Evolutionary conservation across 1,140 invertebrate genomes (phyloP).

Genomic region (Lasaia peninsularis): DNA sequence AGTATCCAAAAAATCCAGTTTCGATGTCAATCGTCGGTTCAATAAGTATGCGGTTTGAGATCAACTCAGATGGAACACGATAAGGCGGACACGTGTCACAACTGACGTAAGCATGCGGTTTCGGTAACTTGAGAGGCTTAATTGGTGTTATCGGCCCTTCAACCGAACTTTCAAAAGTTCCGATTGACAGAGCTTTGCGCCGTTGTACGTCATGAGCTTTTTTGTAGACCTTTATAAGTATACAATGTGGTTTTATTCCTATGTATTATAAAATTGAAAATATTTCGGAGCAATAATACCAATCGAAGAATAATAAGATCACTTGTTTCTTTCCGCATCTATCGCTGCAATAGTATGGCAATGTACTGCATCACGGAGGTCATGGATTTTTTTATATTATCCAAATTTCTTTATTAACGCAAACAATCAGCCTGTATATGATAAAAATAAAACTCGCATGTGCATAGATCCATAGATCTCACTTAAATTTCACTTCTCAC

Average conservation of each 20-base stretch:
- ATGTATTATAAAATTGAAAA: no score
- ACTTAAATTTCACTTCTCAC: constrained; percentile 40
- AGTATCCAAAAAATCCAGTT: background rate
- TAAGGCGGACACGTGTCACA: constrained; percentile 5
- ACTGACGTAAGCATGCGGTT: constrained; percentile 1
- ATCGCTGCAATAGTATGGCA: no score
- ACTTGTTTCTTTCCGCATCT: no score
- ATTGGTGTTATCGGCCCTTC: constrained; percentile 8
- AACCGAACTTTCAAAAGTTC: constrained; percentile 11
- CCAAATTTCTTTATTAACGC: no score
- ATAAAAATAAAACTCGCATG: background rate
- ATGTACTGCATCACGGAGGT: no score
- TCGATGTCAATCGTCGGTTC: background rate
- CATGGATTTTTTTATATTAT: no score
- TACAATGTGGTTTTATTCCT: background rate
- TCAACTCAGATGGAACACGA: background rate
- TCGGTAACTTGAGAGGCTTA: constrained; percentile 4
- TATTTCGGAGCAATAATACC: no score
- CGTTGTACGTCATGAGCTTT: background rate
- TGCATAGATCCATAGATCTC: constrained; percentile 17
- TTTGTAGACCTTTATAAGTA: background rate
- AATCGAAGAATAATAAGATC: no score
- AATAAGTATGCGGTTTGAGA: background rate
- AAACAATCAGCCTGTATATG: background rate
- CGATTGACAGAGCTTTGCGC: background rate